A percentile compares a stretch with the other conserved stretches of the same genome.
Evolutionary conservation across 2,888 invertebrate species (phyloP).

Genomic region (Nymphalis urticae): DNA sequence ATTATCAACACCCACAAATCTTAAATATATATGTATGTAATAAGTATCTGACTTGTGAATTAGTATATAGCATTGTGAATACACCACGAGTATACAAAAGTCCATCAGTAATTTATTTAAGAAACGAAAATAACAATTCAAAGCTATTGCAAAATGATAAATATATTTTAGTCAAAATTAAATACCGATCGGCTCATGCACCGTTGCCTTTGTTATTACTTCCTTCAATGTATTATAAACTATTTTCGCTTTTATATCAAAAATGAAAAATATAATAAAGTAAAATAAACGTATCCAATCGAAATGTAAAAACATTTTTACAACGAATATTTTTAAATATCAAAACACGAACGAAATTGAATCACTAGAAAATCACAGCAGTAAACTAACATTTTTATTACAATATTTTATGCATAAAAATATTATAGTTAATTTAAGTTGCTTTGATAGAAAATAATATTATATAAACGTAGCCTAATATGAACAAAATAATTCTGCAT

Average conservation of each 20-base stretch:
- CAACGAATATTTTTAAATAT: constrained; percentile 13
- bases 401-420: constrained; percentile 9
- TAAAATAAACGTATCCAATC: constrained; percentile 10
- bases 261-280: constrained; percentile 4
- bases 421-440: background rate
- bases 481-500: no score
- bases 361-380: constrained; percentile 6
- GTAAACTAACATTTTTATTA: constrained; percentile 5
- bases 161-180: background rate
- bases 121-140: no score
- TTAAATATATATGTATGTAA: no score
- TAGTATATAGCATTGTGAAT: background rate
- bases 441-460: background rate
- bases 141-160: no score
- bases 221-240: constrained; percentile 18
- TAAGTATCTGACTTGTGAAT: no score
- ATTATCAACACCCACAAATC: no score
- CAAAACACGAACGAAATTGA: constrained; percentile 13
- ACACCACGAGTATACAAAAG: no score
- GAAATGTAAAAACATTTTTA: constrained; percentile 20
- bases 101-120: no score
- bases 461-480: no score
- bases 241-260: constrained; percentile 21
- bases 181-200: constrained; percentile 22
- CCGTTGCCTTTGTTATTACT: constrained; percentile 16